Evolutionary conservation across 37 sponge, comb jelly and placozoan genomes (phyloP).

Genomic region (Halichondria panicea): DNA sequence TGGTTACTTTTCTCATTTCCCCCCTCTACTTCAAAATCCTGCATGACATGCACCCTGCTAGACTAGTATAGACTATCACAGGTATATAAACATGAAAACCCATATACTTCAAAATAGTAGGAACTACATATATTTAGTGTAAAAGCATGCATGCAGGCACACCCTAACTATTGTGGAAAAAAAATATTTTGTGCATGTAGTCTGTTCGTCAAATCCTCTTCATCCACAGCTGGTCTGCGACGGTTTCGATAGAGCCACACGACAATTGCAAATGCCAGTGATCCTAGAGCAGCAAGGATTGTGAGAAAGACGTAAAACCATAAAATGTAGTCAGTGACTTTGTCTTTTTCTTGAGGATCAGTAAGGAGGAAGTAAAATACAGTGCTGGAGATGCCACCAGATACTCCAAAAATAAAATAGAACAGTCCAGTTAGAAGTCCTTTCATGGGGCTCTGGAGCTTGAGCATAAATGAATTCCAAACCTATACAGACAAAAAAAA

Average conservation of each 20-base stretch:
- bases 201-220: too few relatives aligned
- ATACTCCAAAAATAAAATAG: constrained; percentile 14
- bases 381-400: neutral
- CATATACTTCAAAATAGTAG: too few relatives aligned
- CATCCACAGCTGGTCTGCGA: neutral
- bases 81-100: too few relatives aligned
- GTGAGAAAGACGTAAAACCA: neutral
- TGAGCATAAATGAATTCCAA: constrained; percentile 59
- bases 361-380: neutral
- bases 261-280: neutral
- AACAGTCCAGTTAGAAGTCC: constrained; percentile 52
- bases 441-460: constrained; percentile 39
- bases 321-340: neutral
- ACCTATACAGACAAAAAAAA: too few relatives aligned
- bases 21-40: too few relatives aligned
- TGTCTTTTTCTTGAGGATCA: neutral
- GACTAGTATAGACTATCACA: too few relatives aligned
- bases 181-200: too few relatives aligned
- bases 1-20: too few relatives aligned
- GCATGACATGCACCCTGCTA: too few relatives aligned
- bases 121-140: too few relatives aligned
- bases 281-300: neutral
- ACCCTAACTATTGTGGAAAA: too few relatives aligned
- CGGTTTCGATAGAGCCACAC: neutral
- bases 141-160: too few relatives aligned